A percentile compares a stretch with the other conserved stretches of the same genome.
Conservation (phyloP, 2,797 vertebrate species). For the Chaetodon trifasciatus region DNA sequence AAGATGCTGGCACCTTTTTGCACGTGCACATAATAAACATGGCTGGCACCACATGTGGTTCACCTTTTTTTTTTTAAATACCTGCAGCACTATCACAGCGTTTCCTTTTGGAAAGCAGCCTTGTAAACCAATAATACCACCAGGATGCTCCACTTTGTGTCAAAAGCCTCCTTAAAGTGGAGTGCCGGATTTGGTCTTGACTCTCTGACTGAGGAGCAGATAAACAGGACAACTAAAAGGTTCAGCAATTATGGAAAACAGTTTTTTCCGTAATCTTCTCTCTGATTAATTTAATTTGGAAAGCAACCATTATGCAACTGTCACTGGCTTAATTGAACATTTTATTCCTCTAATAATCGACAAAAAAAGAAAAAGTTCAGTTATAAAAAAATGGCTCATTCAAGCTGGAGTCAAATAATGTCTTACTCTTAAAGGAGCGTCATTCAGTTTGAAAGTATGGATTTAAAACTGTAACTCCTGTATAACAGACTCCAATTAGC, state of each 20-base stretch:
- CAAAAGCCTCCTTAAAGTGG: not conserved
- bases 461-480: not conserved
- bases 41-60: not conserved
- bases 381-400: not conserved
- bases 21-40: slow-evolving; percentile 1
- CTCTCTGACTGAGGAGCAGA: slow-evolving; percentile 11
- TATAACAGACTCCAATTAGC: not conserved
- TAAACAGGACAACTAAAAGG: slow-evolving; percentile 13
- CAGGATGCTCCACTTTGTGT: not conserved
- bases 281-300: slow-evolving; percentile 5
- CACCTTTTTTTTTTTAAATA: not conserved
- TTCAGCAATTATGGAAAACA: slow-evolving; percentile 4
- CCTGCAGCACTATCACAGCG: not conserved
- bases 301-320: not conserved
- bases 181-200: slow-evolving; percentile 8
- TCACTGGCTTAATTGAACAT: not conserved
- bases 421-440: not conserved
- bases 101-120: not conserved
- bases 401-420: not conserved
- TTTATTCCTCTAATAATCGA: not conserved
- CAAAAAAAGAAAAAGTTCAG: not conserved
- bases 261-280: not conserved
- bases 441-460: not conserved
- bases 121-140: not conserved
- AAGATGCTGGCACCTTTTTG: not conserved